phyloP scores from a whole-genome alignment of 2,797 vertebrate species.

The Rhinatrema bivittatum region DNA sequence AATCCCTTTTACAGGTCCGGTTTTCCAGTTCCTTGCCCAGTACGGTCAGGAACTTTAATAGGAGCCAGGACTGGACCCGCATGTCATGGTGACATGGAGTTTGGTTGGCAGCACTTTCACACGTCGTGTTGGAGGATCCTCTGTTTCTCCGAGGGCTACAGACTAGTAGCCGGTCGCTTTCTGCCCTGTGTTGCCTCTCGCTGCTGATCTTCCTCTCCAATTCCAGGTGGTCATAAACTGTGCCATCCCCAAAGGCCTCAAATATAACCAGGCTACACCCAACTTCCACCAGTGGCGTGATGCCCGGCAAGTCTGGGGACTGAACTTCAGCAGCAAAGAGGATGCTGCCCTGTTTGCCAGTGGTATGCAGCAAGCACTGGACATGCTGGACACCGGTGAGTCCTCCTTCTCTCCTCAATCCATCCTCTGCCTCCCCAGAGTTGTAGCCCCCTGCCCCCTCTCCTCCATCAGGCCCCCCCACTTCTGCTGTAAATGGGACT shows the following conservation, averaged over 20 bases:
- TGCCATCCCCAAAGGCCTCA: conserved; percentile 72
- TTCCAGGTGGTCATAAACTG: conserved; percentile 90
- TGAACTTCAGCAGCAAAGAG: conserved; percentile 86
- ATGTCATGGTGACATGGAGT: no score
- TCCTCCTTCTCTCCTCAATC: accelerated
- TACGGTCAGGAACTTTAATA: no score
- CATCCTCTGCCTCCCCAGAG: neutral
- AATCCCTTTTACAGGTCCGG: no score
- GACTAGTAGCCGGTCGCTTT: no score
- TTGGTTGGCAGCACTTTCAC: no score
- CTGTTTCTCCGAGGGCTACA: no score
- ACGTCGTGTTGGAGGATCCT: no score
- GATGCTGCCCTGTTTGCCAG: conserved; percentile 76
- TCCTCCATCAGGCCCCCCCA: no score
- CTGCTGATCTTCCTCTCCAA: neutral
- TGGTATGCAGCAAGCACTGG: conserved; percentile 72
- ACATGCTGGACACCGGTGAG: conserved; percentile 56
- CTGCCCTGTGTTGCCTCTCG: no score
- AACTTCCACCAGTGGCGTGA: conserved; percentile 92
- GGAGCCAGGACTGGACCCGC: no score
- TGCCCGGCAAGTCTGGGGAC: conserved; percentile 83
- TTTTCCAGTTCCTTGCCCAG: no score
- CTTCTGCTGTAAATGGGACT: no score
- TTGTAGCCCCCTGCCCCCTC: neutral
- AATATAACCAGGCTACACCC: conserved; percentile 88